Conservation (phyloP, 2,888 invertebrate genomes). For the Nysson spinosus region DNA sequence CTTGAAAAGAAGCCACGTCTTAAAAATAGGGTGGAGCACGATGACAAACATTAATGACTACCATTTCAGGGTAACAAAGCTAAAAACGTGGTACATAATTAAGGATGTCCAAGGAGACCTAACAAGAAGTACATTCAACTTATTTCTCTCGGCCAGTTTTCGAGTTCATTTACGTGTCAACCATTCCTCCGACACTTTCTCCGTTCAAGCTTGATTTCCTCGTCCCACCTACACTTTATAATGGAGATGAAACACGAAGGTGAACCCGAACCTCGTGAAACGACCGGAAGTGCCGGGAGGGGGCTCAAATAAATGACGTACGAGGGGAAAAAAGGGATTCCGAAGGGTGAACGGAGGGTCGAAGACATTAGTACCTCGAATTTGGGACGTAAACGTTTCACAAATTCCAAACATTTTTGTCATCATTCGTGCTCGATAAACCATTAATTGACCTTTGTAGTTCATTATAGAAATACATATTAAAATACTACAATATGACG, state of each 20-base stretch:
- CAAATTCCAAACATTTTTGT: no score
- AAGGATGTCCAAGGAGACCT: background rate
- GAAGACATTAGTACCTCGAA: slow-evolving; percentile 13
- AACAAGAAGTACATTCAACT: slow-evolving; percentile 17
- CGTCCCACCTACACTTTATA: background rate
- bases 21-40: no score
- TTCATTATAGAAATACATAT: no score
- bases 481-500: no score
- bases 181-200: slow-evolving; percentile 7
- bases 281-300: background rate
- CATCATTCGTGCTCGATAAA: no score
- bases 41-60: no score
- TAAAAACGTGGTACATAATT: slow-evolving; percentile 15
- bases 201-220: slow-evolving; percentile 22
- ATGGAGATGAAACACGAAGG: slow-evolving; percentile 24
- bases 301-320: background rate
- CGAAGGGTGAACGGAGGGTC: background rate
- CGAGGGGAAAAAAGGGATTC: background rate
- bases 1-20: background rate
- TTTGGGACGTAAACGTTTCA: no score
- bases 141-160: background rate
- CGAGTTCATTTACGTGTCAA: no score
- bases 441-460: no score
- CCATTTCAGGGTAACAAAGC: background rate
- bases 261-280: slow-evolving; percentile 9